Evolutionary conservation across 2,113 vertebrate genomes (phyloP).

Genomic region (Elachura formosa): DNA sequence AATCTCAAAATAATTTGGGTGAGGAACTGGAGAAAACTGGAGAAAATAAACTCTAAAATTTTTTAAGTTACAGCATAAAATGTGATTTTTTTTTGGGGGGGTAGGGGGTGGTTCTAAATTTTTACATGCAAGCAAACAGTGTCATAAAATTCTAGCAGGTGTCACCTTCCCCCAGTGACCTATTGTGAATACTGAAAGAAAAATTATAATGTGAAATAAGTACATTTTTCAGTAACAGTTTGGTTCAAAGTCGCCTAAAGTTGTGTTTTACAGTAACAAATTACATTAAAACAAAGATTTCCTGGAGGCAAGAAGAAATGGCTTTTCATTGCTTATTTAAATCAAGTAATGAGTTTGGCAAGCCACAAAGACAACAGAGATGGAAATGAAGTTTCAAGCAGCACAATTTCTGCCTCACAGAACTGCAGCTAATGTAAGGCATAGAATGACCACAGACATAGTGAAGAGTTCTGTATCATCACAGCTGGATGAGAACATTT

Average conservation of each 20-base stretch:
- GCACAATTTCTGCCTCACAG: not conserved
- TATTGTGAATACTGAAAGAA: not conserved
- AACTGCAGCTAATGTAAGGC: not conserved
- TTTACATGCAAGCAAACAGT: not conserved
- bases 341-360: not conserved
- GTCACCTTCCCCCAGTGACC: not conserved
- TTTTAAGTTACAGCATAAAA: not conserved
- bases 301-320: conserved; percentile 2
- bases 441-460: not conserved
- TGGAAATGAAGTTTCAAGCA: not conserved
- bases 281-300: conserved; percentile 7
- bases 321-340: not conserved
- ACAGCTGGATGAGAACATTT: not conserved
- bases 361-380: not conserved
- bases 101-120: not conserved
- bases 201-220: not conserved
- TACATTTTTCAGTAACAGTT: not conserved
- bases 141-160: not conserved
- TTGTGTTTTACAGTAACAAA: not conserved
- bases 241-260: not conserved
- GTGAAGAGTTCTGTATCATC: not conserved
- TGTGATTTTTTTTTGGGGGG: not conserved
- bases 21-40: not conserved
- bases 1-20: not conserved
- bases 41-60: not conserved